These are phyloP conservation scores for Pangasius larnaudii DNA, from an alignment of 2,797 vertebrate species.

Conservation along the genomic window DNA sequence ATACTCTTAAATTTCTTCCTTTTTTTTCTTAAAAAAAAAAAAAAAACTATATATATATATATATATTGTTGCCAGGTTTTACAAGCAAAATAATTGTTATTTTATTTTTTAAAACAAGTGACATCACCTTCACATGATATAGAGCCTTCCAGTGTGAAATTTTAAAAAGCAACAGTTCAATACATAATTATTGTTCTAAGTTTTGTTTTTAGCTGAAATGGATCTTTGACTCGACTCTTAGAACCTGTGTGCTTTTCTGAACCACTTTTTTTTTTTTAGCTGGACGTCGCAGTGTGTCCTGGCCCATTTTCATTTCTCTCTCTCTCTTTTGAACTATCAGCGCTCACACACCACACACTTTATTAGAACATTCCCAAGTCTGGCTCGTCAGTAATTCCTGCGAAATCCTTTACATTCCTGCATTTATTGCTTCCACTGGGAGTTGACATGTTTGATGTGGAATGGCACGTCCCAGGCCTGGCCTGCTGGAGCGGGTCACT, in stretches of 20 bases:
- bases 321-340: background rate
- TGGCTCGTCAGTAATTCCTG: constrained; percentile 27
- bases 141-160: background rate
- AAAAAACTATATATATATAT: no score
- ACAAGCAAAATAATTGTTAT: background rate
- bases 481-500: background rate
- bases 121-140: background rate
- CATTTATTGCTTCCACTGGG: constrained; percentile 14
- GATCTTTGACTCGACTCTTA: background rate
- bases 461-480: background rate
- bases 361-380: constrained; percentile 37
- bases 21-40: background rate
- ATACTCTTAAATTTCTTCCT: no score
- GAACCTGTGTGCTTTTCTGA: background rate
- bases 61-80: no score
- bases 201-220: background rate
- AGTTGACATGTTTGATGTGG: background rate
- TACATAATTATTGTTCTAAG: background rate
- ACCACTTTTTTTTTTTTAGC: background rate
- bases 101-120: background rate
- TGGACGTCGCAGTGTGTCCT: background rate
- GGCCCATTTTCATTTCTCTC: background rate
- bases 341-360: constrained; percentile 5
- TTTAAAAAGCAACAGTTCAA: no score
- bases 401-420: constrained; percentile 25